These are phyloP conservation scores for Anabas testudineus DNA, from an alignment of 2,797 vertebrate species.

Conservation along the genomic window DNA sequence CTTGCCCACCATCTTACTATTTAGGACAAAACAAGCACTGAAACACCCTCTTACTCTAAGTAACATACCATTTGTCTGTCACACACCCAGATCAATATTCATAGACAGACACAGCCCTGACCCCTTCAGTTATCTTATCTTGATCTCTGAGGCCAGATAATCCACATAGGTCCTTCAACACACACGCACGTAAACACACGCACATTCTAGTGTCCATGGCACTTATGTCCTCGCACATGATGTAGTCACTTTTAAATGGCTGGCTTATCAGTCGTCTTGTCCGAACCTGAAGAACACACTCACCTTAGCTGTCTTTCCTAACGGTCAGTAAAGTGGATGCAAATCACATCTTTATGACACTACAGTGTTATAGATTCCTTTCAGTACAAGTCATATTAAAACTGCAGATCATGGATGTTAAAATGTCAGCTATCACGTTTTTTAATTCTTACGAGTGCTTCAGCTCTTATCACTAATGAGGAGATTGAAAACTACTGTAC, in stretches of 20 bases:
- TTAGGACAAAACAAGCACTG: slow-evolving; percentile 35
- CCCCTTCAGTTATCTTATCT: slow-evolving; percentile 78
- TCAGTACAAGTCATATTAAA: slow-evolving; percentile 2
- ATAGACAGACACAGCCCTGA: slow-evolving; percentile 58
- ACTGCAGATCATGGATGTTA: background rate
- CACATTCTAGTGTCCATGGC: slow-evolving; percentile 2
- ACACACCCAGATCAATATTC: slow-evolving; percentile 63
- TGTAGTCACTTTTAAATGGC: slow-evolving; percentile 45
- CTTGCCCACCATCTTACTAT: slow-evolving; percentile 20
- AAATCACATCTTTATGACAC: slow-evolving; percentile 38
- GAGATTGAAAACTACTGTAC: background rate
- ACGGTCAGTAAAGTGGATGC: slow-evolving; percentile 23
- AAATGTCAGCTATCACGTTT: no score
- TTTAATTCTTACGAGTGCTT: slow-evolving; percentile 12
- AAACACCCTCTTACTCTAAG: background rate
- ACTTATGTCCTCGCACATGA: slow-evolving; percentile 11
- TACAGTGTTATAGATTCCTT: slow-evolving; percentile 19
- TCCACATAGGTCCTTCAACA: slow-evolving; percentile 68
- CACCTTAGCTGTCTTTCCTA: slow-evolving; percentile 52
- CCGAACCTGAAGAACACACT: slow-evolving; percentile 49
- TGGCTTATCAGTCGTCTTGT: slow-evolving; percentile 58
- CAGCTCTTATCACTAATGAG: slow-evolving; percentile 9
- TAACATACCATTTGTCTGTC: background rate
- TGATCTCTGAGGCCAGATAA: slow-evolving; percentile 71
- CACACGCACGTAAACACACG: slow-evolving; percentile 23